phyloP scores from a whole-genome alignment of 2,888 invertebrate species.

The Watsonalla cultraria region DNA sequence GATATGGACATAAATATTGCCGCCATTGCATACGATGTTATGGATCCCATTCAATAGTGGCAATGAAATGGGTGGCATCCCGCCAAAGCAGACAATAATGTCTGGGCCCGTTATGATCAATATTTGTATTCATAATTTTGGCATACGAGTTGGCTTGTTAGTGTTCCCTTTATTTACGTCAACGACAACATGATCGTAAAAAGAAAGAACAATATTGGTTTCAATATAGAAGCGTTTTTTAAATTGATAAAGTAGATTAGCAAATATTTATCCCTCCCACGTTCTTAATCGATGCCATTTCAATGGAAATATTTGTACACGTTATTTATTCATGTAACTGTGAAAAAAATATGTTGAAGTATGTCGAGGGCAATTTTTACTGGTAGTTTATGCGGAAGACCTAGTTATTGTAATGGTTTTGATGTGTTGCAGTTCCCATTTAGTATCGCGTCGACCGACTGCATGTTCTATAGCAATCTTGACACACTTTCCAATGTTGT shows the following conservation, averaged over 20 bases:
- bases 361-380: constrained; percentile 3
- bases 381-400: constrained; percentile 27
- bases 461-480: constrained; percentile 67
- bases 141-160: constrained; percentile 35
- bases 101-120: constrained; percentile 53
- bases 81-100: constrained; percentile 55
- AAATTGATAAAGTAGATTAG: too few species aligned
- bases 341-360: constrained; percentile 4
- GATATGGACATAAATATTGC: constrained; percentile 32
- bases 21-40: constrained; percentile 21
- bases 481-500: constrained; percentile 75
- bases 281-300: too few species aligned
- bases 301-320: too few species aligned
- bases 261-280: too few species aligned
- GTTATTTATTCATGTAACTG: too few species aligned
- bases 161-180: constrained; percentile 20
- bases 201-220: too few species aligned
- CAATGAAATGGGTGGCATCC: constrained; percentile 49
- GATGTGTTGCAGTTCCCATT: constrained; percentile 57
- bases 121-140: constrained; percentile 63
- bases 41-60: constrained; percentile 34
- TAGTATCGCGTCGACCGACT: constrained; percentile 49
- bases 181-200: too few species aligned
- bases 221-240: too few species aligned
- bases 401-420: constrained; percentile 42